A percentile compares a stretch with the other conserved stretches of the same genome.
These are phyloP conservation scores for Pteropus rufus DNA, from an alignment of 2,797 vertebrate species.

Conservation along the genomic window DNA sequence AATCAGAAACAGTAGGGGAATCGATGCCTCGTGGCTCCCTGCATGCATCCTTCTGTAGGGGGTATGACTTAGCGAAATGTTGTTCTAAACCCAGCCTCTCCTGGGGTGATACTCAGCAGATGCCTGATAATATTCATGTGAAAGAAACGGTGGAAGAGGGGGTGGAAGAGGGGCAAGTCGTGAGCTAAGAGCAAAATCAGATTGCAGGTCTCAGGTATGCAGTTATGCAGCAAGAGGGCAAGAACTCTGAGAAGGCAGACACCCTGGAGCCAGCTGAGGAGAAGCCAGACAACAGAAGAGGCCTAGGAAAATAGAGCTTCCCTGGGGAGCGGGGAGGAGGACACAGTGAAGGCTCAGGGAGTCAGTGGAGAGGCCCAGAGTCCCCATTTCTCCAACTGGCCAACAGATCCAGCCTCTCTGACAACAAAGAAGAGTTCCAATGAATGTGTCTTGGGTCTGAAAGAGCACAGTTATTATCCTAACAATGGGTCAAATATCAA, in stretches of 20 bases:
- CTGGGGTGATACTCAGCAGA: constrained; percentile 16
- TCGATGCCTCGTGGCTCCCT: background rate
- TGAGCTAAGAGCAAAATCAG: constrained; percentile 25
- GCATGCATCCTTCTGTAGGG: background rate
- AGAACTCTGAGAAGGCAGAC: background rate
- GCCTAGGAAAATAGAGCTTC: background rate
- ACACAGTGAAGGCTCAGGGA: background rate
- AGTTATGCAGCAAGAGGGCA: background rate
- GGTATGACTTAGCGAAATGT: background rate
- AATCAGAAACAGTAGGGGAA: background rate
- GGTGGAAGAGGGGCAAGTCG: background rate
- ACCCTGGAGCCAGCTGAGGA: background rate
- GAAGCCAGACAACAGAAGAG: background rate
- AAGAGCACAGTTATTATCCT: background rate
- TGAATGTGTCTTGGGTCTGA: background rate
- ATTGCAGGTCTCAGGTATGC: constrained; percentile 11
- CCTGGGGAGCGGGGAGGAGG: background rate
- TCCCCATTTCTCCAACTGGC: background rate
- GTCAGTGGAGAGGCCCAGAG: background rate
- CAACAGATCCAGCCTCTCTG: background rate
- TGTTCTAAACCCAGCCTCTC: background rate
- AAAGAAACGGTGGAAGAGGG: background rate
- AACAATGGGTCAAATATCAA: background rate
- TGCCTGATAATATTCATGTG: background rate
- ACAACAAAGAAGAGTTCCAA: background rate